phyloP scores from a whole-genome alignment of 1,140 invertebrate species.

The Aleiodes sp. region DNA sequence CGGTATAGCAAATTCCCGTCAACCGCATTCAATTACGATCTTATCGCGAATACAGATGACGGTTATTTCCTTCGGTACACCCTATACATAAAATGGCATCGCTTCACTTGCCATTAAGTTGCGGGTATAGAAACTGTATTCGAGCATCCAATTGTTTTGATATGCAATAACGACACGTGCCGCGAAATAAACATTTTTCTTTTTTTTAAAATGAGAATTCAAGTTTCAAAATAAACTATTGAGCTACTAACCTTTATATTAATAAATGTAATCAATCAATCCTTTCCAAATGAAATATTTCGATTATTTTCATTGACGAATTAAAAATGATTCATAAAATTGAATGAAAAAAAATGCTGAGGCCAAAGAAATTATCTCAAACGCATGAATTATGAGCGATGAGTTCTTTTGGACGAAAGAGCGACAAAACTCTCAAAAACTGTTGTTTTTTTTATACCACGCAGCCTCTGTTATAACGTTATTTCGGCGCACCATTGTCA shows the following conservation, averaged over 20 bases:
- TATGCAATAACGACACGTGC: no score
- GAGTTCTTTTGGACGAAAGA: constrained; percentile 45
- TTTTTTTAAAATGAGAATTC: neutral
- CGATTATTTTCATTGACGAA: neutral
- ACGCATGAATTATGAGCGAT: constrained; percentile 46
- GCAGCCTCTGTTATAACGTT: constrained; percentile 26
- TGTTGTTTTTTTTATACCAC: constrained; percentile 36
- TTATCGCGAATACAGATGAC: constrained; percentile 70
- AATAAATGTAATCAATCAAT: neutral
- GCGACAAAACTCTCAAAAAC: constrained; percentile 52
- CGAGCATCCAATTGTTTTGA: constrained; percentile 64
- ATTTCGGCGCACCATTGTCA: constrained; percentile 49
- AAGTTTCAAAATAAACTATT: neutral
- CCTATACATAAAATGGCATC: constrained; percentile 62
- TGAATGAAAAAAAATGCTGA: constrained; percentile 38
- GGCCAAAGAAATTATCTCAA: constrained; percentile 39
- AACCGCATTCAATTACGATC: constrained; percentile 70
- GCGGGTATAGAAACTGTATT: constrained; percentile 54
- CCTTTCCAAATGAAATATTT: neutral
- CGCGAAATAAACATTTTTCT: constrained; percentile 44
- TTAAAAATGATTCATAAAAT: constrained; percentile 5
- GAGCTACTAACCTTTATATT: neutral
- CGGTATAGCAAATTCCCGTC: constrained; percentile 67
- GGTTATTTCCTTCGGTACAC: constrained; percentile 70
- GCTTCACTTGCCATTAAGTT: constrained; percentile 55